These are phyloP conservation scores for Lepus timidus DNA, from an alignment of 2,113 vertebrate genomes.

Conservation along the genomic window DNA sequence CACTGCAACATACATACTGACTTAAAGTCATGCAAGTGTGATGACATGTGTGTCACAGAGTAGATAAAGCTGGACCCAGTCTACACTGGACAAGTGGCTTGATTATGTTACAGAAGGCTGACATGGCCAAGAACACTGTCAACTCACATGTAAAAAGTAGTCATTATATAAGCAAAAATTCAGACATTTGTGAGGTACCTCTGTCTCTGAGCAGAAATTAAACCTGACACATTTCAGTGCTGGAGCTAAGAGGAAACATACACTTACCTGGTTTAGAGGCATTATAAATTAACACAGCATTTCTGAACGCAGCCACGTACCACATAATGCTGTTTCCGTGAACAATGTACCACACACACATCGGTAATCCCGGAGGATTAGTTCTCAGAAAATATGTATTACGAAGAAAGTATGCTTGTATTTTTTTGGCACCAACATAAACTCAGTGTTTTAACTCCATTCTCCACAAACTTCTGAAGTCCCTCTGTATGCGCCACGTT, in stretches of 20 bases:
- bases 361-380: too few species aligned
- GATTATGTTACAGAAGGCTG: neutral
- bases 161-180: neutral
- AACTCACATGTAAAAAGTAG: neutral
- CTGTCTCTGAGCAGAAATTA: neutral
- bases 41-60: neutral
- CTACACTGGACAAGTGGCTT: neutral
- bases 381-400: too few species aligned
- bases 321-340: too few species aligned
- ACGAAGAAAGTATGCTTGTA: too few species aligned
- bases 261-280: neutral
- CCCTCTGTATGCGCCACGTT: too few species aligned
- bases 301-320: neutral
- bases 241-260: neutral
- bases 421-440: too few species aligned
- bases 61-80: neutral
- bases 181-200: neutral
- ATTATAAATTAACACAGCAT: neutral
- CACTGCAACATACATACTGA: neutral
- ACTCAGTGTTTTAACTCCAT: too few species aligned
- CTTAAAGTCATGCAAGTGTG: neutral
- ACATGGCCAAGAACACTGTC: neutral
- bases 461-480: too few species aligned
- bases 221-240: neutral
- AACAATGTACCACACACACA: too few species aligned